A percentile compares a stretch with the other conserved stretches of the same genome.
These are phyloP conservation scores for Anoplophora glabripennis DNA, from an alignment of 1,140 invertebrate genomes.

Conservation along the genomic window DNA sequence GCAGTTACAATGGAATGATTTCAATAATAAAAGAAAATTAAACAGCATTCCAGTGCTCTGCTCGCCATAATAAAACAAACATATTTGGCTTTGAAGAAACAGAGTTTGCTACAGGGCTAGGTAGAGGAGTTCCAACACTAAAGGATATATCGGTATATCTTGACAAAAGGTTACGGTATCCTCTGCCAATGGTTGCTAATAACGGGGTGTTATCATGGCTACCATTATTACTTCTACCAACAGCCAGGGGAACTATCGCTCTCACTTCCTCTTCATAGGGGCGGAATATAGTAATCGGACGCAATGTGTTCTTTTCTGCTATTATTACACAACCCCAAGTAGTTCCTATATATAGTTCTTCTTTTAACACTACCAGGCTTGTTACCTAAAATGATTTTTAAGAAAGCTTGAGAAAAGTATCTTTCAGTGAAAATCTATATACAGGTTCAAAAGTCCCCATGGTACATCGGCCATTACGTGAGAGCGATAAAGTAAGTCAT, in stretches of 20 bases:
- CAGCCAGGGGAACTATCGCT: conserved; percentile 49
- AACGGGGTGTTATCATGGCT: conserved; percentile 53
- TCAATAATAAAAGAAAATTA: neutral
- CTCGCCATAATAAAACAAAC: conserved; percentile 69
- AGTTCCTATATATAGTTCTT: conserved; percentile 82
- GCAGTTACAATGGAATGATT: neutral
- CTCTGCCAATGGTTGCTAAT: conserved; percentile 76
- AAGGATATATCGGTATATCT: conserved; percentile 62
- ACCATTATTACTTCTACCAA: conserved; percentile 37
- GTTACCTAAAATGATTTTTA: conserved; percentile 62
- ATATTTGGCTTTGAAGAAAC: conserved; percentile 54
- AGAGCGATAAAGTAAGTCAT: no score
- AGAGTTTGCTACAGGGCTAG: conserved; percentile 39
- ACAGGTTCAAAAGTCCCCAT: no score
- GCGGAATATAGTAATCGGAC: conserved; percentile 85
- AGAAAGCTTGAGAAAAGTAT: neutral
- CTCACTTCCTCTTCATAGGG: conserved; percentile 81
- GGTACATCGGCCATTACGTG: no score
- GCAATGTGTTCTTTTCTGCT: conserved; percentile 72
- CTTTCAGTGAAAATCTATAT: no score
- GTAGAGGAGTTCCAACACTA: conserved; percentile 36
- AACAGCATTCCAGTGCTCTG: conserved; percentile 64
- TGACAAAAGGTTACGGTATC: conserved; percentile 76
- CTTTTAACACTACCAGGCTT: conserved; percentile 66
- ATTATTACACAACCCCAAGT: conserved; percentile 90